Conservation (phyloP, 2,888 invertebrate species). For the Lasioglossum calceatum region DNA sequence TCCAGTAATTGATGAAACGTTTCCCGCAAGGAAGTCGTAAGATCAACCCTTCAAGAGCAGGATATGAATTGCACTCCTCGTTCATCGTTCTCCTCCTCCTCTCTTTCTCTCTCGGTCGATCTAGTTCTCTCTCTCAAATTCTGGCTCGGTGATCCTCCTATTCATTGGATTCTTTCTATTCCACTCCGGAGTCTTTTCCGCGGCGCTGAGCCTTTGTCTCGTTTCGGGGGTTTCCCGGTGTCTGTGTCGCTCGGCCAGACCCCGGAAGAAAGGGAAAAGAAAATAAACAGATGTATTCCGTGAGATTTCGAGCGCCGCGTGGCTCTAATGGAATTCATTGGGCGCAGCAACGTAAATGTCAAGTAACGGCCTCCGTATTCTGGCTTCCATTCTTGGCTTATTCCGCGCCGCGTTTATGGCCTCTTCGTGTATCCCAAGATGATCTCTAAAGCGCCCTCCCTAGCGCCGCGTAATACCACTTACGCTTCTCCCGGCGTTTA, state of each 20-base stretch:
- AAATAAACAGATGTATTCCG: conserved; percentile 14
- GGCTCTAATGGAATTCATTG: conserved; percentile 60
- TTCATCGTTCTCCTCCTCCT: neutral
- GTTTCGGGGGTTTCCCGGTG: neutral
- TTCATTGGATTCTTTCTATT: conserved; percentile 24
- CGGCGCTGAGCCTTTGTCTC: neutral
- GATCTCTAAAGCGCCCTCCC: conserved; percentile 31
- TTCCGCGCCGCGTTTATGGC: conserved; percentile 1
- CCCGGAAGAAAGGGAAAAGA: neutral
- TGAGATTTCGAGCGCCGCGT: conserved; percentile 29
- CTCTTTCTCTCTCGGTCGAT: neutral
- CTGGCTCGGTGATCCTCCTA: conserved; percentile 21
- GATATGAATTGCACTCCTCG: conserved; percentile 29
- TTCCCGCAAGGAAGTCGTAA: conserved; percentile 32
- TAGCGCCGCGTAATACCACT: conserved; percentile 12
- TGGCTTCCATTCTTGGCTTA: conserved; percentile 21
- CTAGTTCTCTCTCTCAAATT: neutral
- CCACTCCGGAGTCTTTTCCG: neutral
- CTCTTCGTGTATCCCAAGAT: conserved; percentile 27
- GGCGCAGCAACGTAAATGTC: conserved; percentile 32
- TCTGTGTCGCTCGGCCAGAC: neutral
- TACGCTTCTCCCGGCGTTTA: conserved; percentile 4
- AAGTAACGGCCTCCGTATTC: conserved; percentile 24
- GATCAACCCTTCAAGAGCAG: conserved; percentile 23
- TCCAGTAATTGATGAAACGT: conserved; percentile 35